Conservation (phyloP, 2,113 vertebrate species). For the Carettochelys insculpta region DNA sequence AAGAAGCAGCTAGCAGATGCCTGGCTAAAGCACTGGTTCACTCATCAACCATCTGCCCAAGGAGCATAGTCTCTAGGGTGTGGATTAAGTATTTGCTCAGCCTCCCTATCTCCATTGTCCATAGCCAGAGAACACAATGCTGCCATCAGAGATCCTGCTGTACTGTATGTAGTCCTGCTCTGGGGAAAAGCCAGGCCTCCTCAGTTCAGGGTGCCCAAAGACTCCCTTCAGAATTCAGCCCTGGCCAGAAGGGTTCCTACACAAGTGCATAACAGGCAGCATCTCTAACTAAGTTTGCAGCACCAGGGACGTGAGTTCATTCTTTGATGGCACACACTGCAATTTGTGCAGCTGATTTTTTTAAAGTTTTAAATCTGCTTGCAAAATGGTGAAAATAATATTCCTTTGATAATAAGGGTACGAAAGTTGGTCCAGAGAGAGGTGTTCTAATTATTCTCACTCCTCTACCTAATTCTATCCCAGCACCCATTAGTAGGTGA, state of each 20-base stretch:
- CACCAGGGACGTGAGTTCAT: not conserved
- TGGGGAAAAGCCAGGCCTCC: not conserved
- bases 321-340: not conserved
- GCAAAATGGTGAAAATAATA: not conserved
- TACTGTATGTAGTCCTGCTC: not conserved
- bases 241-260: not conserved
- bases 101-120: not conserved
- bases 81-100: not conserved
- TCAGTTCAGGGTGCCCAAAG: not conserved
- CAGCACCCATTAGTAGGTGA: not conserved
- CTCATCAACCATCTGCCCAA: fast-evolving
- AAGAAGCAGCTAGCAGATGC: not conserved
- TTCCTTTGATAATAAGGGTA: not conserved
- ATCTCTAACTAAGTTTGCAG: not conserved
- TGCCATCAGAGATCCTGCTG: not conserved
- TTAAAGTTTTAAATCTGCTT: not conserved
- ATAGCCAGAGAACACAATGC: not conserved
- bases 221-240: not conserved
- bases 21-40: not conserved
- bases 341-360: too few species aligned
- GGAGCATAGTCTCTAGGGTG: not conserved
- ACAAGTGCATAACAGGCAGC: not conserved
- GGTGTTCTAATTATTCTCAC: not conserved
- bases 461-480: not conserved
- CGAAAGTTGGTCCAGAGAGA: not conserved